Percentiles rank a stretch among this genome's conserved stretches.
Evolutionary conservation across 2,797 vertebrate species (phyloP).

Genomic region (Oreochromis grahami): DNA sequence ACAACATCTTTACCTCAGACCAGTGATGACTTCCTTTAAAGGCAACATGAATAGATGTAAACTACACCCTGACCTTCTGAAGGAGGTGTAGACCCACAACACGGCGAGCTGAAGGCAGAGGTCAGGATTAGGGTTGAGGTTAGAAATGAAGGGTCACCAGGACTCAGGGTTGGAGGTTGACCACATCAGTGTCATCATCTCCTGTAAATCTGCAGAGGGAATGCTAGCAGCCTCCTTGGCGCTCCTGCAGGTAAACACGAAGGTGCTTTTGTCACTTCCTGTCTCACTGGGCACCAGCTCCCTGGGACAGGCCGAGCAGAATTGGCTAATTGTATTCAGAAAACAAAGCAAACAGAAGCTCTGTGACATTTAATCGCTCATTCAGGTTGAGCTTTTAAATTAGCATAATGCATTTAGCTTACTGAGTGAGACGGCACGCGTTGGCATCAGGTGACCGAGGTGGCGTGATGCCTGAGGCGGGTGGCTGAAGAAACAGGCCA

Average conservation of each 20-base stretch:
- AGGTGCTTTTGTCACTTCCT: not conserved
- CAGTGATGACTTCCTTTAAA: not conserved
- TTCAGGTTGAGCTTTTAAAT: not conserved
- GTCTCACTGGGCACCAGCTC: not conserved
- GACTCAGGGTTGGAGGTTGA: not conserved
- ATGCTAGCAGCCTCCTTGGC: not conserved
- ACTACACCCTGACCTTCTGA: not conserved
- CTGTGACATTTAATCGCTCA: not conserved
- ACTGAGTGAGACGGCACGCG: constrained; percentile 11
- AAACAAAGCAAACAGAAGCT: not conserved
- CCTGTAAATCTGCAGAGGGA: not conserved
- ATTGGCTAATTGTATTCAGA: not conserved
- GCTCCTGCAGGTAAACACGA: not conserved
- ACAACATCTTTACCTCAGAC: not conserved
- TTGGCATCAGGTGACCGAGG: not conserved
- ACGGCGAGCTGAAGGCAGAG: not conserved
- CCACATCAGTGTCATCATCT: not conserved
- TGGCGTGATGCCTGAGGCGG: constrained; percentile 2
- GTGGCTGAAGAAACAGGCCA: constrained; percentile 16
- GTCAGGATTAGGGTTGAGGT: not conserved
- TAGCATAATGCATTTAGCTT: constrained; percentile 13
- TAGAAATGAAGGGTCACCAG: not conserved
- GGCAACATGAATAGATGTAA: not conserved
- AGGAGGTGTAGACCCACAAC: not conserved
- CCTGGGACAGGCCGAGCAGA: not conserved